A percentile compares a stretch with the other conserved stretches of the same genome.
Conservation (phyloP, 2,888 invertebrate genomes). For the Chromoteleia sp. region DNA sequence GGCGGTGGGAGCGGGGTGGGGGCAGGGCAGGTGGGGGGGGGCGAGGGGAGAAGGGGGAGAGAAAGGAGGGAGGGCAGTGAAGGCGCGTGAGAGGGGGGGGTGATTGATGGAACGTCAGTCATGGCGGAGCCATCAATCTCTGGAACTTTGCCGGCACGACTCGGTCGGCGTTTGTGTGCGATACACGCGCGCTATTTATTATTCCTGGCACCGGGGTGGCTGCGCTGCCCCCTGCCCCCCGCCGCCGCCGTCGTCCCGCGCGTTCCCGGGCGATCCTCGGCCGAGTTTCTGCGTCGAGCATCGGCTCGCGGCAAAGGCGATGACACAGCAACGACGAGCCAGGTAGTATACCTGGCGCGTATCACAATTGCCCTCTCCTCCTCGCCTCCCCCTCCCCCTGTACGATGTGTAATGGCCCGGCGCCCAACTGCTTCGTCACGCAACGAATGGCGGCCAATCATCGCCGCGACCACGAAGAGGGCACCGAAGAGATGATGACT, state of each 20-base stretch:
- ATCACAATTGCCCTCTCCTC: conserved; percentile 40
- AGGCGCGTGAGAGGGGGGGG: conserved; percentile 75
- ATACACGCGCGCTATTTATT: conserved; percentile 71
- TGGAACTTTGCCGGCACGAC: conserved; percentile 65
- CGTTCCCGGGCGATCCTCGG: conserved; percentile 10
- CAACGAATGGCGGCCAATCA: conserved; percentile 81
- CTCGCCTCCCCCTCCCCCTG: conserved; percentile 1
- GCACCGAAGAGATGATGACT: conserved; percentile 79
- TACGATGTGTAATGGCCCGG: conserved; percentile 51
- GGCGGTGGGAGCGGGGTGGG: too few species aligned
- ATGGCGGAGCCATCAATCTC: conserved; percentile 84
- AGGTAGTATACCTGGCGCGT: conserved; percentile 48
- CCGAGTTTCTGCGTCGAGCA: conserved; percentile 54
- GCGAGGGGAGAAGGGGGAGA: conserved; percentile 58
- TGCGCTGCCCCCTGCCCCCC: conserved; percentile 26
- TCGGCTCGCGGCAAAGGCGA: conserved; percentile 62
- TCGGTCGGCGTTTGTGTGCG: conserved; percentile 67
- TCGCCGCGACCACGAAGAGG: conserved; percentile 73
- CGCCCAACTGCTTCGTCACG: conserved; percentile 82
- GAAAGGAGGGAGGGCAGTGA: conserved; percentile 46
- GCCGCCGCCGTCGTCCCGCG: conserved; percentile 34
- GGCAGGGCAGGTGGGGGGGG: conserved; percentile 12
- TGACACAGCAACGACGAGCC: conserved; percentile 57
- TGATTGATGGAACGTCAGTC: conserved; percentile 85
- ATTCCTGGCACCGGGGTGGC: conserved; percentile 71